Evolutionary conservation across 2,113 vertebrate genomes (phyloP).

Genomic region (Stigmatopora nigra): DNA sequence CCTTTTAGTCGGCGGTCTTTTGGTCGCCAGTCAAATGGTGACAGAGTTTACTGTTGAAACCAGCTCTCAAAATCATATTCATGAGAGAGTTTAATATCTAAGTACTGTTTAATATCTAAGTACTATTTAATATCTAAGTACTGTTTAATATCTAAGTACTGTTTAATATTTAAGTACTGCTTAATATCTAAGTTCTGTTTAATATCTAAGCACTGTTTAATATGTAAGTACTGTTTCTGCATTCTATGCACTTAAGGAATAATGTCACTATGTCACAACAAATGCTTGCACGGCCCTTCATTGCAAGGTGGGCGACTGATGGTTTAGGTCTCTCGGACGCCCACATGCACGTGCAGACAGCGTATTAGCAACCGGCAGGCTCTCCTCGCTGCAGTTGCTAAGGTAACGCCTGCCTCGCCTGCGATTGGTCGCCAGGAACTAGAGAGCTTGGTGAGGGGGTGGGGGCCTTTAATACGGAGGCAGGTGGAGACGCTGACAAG

Average conservation of each 20-base stretch:
- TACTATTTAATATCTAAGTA: no score
- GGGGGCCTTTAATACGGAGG: constrained; percentile 53
- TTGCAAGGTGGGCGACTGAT: not conserved
- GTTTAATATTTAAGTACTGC: no score
- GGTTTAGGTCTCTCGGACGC: constrained; percentile 19
- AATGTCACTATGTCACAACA: not conserved
- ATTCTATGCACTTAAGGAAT: not conserved
- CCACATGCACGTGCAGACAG: constrained; percentile 18
- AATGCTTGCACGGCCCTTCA: not conserved
- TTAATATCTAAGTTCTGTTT: no score
- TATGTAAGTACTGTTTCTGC: no score
- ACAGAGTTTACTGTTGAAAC: no score
- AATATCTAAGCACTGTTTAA: no score
- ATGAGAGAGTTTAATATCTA: no score
- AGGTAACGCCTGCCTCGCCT: constrained; percentile 62
- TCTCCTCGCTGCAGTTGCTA: constrained; percentile 56
- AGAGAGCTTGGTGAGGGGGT: constrained; percentile 30
- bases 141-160: no score
- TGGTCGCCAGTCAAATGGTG: no score
- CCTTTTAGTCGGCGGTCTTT: no score
- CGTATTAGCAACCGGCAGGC: constrained; percentile 34
- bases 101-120: no score
- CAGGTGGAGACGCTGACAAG: constrained; percentile 47
- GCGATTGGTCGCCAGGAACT: not conserved
- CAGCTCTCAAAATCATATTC: no score